Evolutionary conservation across 2,888 invertebrate species (phyloP).

Genomic region (Sminthurides aquaticus): DNA sequence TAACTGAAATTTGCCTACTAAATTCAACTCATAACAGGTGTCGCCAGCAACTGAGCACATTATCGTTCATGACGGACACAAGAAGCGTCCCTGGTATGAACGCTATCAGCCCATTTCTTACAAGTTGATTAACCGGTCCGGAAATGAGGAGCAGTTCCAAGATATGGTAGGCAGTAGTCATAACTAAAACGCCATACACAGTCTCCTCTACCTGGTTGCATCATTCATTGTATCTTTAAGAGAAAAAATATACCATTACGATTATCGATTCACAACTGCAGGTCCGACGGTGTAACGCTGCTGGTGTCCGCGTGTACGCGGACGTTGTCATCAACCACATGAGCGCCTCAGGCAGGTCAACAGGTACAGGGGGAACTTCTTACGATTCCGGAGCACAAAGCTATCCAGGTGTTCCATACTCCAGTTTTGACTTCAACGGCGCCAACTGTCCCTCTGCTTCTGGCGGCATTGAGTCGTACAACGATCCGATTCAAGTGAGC

Average conservation of each 20-base stretch:
- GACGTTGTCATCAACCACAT: constrained; percentile 83
- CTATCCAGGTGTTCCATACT: constrained; percentile 44
- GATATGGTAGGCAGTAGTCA: constrained; percentile 55
- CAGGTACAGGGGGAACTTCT: constrained; percentile 46
- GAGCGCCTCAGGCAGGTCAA: constrained; percentile 53
- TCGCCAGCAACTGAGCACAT: constrained; percentile 16
- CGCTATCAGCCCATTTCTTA: constrained; percentile 82
- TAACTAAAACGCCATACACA: neutral
- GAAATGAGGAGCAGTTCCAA: constrained; percentile 62
- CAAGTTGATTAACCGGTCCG: constrained; percentile 65
- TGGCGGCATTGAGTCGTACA: constrained; percentile 46
- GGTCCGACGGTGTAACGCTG: constrained; percentile 65
- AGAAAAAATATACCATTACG: no score
- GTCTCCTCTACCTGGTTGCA: no score
- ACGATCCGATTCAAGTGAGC: constrained; percentile 43
- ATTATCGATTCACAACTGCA: neutral
- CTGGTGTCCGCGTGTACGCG: constrained; percentile 71
- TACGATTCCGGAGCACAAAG: constrained; percentile 36
- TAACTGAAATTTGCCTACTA: no score
- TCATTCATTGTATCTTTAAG: no score
- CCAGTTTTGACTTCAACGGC: constrained; percentile 46
- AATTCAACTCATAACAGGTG: no score
- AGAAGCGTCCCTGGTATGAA: constrained; percentile 15
- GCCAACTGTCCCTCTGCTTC: constrained; percentile 40
- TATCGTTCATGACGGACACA: neutral